phyloP scores from a whole-genome alignment of 2,113 vertebrate species.

The Salvelinus alpinus region DNA sequence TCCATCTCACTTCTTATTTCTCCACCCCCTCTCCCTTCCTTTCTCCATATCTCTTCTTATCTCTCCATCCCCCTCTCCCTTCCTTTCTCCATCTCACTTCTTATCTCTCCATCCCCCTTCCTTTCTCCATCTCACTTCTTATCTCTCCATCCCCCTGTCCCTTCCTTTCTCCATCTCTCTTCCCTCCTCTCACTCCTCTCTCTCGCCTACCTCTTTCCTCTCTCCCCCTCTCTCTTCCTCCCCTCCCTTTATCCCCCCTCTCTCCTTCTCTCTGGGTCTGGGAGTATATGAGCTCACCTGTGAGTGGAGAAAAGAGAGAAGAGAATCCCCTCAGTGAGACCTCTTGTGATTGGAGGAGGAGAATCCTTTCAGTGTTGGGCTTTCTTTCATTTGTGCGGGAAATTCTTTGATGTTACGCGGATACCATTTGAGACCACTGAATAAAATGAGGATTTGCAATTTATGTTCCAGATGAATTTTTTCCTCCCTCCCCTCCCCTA shows the following conservation, averaged over 20 bases:
- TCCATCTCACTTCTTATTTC: neutral
- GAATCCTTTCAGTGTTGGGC: slow-evolving; percentile 66
- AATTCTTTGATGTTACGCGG: slow-evolving; percentile 64
- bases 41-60: neutral
- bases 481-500: slow-evolving; percentile 17
- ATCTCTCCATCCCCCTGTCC: neutral
- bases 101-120: too few species aligned
- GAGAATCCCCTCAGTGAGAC: slow-evolving; percentile 37
- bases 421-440: slow-evolving; percentile 59
- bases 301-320: slow-evolving; percentile 9
- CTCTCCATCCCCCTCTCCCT: slow-evolving; percentile 24
- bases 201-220: too few species aligned
- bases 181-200: neutral
- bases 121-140: neutral
- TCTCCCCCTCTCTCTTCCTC: neutral
- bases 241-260: neutral
- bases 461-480: slow-evolving; percentile 42
- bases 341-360: slow-evolving; percentile 48
- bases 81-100: too few species aligned
- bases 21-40: too few species aligned
- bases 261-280: neutral
- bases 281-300: neutral
- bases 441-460: slow-evolving; percentile 63
- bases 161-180: neutral
- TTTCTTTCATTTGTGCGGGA: slow-evolving; percentile 55